Evolutionary conservation across 1,140 invertebrate species (phyloP).

Genomic region (Pogonognathellus flavescens): DNA sequence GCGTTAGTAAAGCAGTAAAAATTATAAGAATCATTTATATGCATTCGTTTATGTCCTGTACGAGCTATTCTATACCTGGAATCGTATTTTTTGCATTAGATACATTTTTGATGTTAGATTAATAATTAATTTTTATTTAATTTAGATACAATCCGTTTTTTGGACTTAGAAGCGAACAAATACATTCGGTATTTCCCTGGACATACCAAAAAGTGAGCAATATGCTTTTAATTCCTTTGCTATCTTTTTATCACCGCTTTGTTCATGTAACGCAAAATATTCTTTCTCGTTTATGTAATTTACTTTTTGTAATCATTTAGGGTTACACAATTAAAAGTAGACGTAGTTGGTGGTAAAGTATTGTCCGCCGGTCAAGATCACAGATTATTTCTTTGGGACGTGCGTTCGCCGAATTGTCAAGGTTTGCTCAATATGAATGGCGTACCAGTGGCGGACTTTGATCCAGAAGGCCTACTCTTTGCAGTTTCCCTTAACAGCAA

Average conservation of each 20-base stretch:
- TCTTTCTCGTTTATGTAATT: too few species aligned
- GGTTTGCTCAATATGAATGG: constrained; percentile 96
- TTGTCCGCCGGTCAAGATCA: constrained; percentile 97
- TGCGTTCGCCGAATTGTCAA: constrained; percentile 95
- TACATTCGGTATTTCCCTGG: constrained; percentile 91
- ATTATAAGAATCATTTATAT: not conserved
- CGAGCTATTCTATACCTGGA: too few species aligned
- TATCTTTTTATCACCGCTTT: too few species aligned
- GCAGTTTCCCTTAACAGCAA: constrained; percentile 98
- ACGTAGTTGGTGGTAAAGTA: constrained; percentile 97
- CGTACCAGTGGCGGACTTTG: constrained; percentile 96
- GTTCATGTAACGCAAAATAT: too few species aligned
- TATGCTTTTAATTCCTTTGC: too few species aligned
- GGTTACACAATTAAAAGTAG: constrained; percentile 95
- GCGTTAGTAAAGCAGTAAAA: too few species aligned
- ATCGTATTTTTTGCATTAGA: too few species aligned
- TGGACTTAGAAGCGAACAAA: constrained; percentile 98
- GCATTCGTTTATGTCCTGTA: not conserved
- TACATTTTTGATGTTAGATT: too few species aligned
- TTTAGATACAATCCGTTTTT: constrained; percentile 94
- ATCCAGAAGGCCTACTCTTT: constrained; percentile 98
- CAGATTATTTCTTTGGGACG: constrained; percentile 95
- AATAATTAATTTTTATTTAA: too few species aligned
- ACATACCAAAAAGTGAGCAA: constrained; percentile 75
- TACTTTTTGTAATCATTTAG: too few species aligned